A percentile compares a stretch with the other conserved stretches of the same genome.
phyloP scores from a whole-genome alignment of 2,888 invertebrate species.

The Empis stercorea region DNA sequence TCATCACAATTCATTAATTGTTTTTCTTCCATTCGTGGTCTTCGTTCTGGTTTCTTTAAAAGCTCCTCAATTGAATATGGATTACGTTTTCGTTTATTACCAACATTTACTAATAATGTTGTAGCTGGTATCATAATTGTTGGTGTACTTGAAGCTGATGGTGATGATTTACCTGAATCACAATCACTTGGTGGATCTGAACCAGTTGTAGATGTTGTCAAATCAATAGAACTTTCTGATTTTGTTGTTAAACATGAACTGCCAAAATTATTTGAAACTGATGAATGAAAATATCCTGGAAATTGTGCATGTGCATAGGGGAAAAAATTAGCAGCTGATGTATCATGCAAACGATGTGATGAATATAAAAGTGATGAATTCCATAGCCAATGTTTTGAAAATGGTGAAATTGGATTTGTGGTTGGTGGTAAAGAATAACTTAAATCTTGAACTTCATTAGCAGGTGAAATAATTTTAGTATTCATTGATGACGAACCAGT shows the following conservation, averaged over 20 bases:
- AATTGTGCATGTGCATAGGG: slow-evolving; percentile 21
- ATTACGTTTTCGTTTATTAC: slow-evolving; percentile 44
- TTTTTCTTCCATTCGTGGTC: slow-evolving; percentile 2
- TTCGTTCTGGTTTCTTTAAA: slow-evolving; percentile 57
- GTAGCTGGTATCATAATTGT: slow-evolving; percentile 6
- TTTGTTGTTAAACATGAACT: slow-evolving; percentile 23
- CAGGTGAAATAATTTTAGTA: slow-evolving; percentile 7
- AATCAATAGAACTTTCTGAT: slow-evolving; percentile 33
- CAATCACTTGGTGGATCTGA: slow-evolving; percentile 32
- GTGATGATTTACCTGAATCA: slow-evolving; percentile 36
- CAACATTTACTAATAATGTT: slow-evolving; percentile 23
- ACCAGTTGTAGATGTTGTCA: slow-evolving; percentile 22
- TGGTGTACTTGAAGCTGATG: slow-evolving; percentile 21
- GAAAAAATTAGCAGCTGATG: slow-evolving; percentile 13
- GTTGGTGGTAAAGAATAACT: slow-evolving; percentile 22
- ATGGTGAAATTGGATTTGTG: slow-evolving; percentile 13
- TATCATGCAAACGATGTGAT: slow-evolving; percentile 25
- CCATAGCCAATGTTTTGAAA: slow-evolving; percentile 37
- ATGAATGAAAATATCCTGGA: slow-evolving; percentile 19
- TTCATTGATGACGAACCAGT: slow-evolving; percentile 4
- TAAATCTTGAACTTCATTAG: slow-evolving; percentile 21
- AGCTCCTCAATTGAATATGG: slow-evolving; percentile 82
- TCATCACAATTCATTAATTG: slow-evolving; percentile 11
- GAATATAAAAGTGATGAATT: slow-evolving; percentile 35
- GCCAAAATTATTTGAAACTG: slow-evolving; percentile 6